Base-by-base conservation (phyloP, 2,113 vertebrate species). In the Ptilonorhynchus violaceus region DNA sequence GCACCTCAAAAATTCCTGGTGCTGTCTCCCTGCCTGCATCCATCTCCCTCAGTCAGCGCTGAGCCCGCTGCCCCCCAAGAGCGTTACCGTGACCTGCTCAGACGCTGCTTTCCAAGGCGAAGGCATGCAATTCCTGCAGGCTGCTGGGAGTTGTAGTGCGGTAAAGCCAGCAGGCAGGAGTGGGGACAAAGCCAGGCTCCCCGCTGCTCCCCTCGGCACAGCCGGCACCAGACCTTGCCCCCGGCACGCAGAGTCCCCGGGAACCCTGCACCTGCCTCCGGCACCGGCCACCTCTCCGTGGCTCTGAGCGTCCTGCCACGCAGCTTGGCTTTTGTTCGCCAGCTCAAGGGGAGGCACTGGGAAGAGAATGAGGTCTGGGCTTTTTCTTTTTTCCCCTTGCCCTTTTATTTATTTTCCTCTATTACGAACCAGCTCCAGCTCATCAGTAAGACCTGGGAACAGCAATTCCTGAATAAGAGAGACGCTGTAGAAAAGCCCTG, bases 71-170 rank as follows among this genome's bases (percentile, higher is more conserved):
- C 12, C 46, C 81, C 50, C 31, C 56, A 15, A 8, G 28, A 11
- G 76, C 24, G 11, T 49, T 49, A 46, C 19, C 0, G 0, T 6
- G 9, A 39, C 39, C 72, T 0, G 4, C 59, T 92, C 4, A 62
- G 2, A 60, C 12, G 63, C 70, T 0, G 33, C 78, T 82, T 72
- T 74, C n/a, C 1, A 3, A 91, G 60, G 93, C 39, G 13, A n/a
- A 80, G 52, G 4, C 23, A 1, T 39, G 13, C 85, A 46, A 6
- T 78, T 87, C 77, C 69, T 1, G 30, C 63, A 60, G 92, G 92
- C 88, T 94, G 89, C 87, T 88, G 92, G 96, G 95, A 92, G 41
- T 2, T 92, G 92, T 92, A 90, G 92, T 92, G 62, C 60, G 11
- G 39, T 22, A 16, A 41, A 83, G 33, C 11, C 4, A 6, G 53